phyloP scores from a whole-genome alignment of 2,113 vertebrate genomes.

The Corythoichthys haematopterus region DNA sequence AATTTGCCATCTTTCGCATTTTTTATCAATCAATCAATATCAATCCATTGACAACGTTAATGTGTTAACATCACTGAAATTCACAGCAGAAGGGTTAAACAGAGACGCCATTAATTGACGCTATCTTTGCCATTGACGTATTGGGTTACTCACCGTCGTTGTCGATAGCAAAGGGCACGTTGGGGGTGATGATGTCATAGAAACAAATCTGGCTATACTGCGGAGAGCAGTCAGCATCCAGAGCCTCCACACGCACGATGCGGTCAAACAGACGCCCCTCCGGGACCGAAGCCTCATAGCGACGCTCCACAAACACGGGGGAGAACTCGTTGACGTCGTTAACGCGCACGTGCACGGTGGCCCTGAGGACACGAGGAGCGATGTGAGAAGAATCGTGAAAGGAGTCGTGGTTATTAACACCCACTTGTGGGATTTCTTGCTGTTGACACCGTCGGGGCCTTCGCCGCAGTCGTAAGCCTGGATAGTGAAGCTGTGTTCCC shows the following conservation, averaged over 20 bases:
- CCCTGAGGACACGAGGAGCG: constrained; percentile 67
- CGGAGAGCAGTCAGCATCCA: constrained; percentile 93
- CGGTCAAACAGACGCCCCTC: constrained; percentile 93
- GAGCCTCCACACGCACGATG: constrained; percentile 89
- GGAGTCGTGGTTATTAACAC: constrained; percentile 13
- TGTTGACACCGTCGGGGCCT: constrained; percentile 89
- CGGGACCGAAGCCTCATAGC: constrained; percentile 86
- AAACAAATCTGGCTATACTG: constrained; percentile 99
- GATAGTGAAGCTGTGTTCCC: constrained; percentile 96
- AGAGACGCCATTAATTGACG: no score
- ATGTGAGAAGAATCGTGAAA: neutral
- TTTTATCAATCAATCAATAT: no score
- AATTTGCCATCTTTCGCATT: no score
- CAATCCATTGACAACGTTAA: no score
- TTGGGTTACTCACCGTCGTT: constrained; percentile 82
- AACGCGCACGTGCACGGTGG: constrained; percentile 91
- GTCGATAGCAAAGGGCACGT: constrained; percentile 94
- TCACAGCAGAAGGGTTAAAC: no score
- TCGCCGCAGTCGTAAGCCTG: constrained; percentile 98
- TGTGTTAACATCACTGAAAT: no score
- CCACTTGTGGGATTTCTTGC: constrained; percentile 99
- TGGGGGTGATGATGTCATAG: constrained; percentile 96
- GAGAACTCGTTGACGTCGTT: constrained; percentile 97
- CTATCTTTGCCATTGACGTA: no score
- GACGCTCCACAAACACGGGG: constrained; percentile 90